phyloP scores from a whole-genome alignment of 2,113 vertebrate species.

The Xiphophorus maculatus region DNA sequence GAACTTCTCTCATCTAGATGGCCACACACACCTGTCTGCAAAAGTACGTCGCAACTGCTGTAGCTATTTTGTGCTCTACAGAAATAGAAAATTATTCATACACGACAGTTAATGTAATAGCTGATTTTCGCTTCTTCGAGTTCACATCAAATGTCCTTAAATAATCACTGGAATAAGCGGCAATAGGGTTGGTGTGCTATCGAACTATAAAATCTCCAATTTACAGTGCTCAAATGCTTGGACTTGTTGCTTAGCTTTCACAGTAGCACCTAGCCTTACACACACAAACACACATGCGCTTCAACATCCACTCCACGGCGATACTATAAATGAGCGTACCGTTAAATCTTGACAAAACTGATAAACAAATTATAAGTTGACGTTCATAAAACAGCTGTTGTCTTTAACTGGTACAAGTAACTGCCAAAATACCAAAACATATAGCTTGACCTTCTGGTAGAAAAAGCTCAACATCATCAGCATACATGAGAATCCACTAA shows the following conservation, averaged over 20 bases:
- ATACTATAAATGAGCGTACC: conserved; percentile 54
- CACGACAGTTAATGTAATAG: conserved; percentile 7
- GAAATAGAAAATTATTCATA: conserved; percentile 44
- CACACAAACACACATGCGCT: conserved; percentile 7
- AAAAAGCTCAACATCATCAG: neutral
- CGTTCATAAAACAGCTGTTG: conserved; percentile 14
- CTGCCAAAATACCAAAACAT: neutral
- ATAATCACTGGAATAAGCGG: conserved; percentile 43
- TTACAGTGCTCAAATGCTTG: conserved; percentile 45
- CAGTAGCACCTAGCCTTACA: conserved; percentile 57
- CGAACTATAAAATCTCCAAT: conserved; percentile 60
- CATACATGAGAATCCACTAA: neutral
- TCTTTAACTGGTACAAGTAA: conserved; percentile 36
- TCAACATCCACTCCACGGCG: conserved; percentile 54
- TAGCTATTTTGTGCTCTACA: conserved; percentile 28
- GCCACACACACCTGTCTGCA: conserved; percentile 28
- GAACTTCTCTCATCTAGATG: conserved; percentile 19
- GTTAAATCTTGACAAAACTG: conserved; percentile 30
- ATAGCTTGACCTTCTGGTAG: neutral
- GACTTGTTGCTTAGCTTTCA: conserved; percentile 55
- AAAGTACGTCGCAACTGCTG: conserved; percentile 32
- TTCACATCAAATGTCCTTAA: conserved; percentile 22
- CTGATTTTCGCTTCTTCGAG: conserved; percentile 39
- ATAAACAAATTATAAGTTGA: neutral
- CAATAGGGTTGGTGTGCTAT: conserved; percentile 31